Base-by-base conservation (phyloP, 1,140 invertebrate genomes). In the Atta texana region DNA sequence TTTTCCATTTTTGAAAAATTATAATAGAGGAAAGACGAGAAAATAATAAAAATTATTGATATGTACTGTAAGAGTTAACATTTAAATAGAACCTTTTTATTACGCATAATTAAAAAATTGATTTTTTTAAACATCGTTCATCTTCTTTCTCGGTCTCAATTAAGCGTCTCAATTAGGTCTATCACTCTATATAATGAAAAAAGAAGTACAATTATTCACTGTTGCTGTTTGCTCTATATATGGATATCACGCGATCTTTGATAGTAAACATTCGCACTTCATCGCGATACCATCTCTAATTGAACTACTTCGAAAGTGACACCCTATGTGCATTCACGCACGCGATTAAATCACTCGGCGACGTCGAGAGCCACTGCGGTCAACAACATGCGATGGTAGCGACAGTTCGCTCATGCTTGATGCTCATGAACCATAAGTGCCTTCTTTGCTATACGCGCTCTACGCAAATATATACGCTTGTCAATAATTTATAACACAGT, bases 401-500 rank as follows among this genome's bases (percentile, higher is more conserved):
- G 59, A 72, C 77, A 61, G n/a, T 51, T 63, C 75, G 39, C 68
- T 49, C 84, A 57, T 63, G 64, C 78, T 57, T 66, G 63, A 57
- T 63, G 64, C 78, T 57, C 72, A 57, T 80, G 72, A 44, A 68
- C 55, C 89, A 88, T 85, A 89, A 90, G 87, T 74, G 84, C 84
- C 77, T 80, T 44, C 55, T 72, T 82, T 51, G 74, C 55, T 69
- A 81, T 24, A 69, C n/a, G 61, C 76, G 24, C 39, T 68, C 77
- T 87, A 86, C 71, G 80, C 82, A 82, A 84, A 69, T 69, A 87
- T 90, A 92, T 90, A 87, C 85, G 86, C 86, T 74, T 87, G 91
- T 92, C 89, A 92, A 92, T 92, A 88, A 92, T 92, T 92, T 92
- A 92, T 92, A 92, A 92, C 91, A 81, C 86, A 64, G 74, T 86